Conservation (phyloP, 1,140 invertebrate species). For the Drosophila pseudoananassae region DNA sequence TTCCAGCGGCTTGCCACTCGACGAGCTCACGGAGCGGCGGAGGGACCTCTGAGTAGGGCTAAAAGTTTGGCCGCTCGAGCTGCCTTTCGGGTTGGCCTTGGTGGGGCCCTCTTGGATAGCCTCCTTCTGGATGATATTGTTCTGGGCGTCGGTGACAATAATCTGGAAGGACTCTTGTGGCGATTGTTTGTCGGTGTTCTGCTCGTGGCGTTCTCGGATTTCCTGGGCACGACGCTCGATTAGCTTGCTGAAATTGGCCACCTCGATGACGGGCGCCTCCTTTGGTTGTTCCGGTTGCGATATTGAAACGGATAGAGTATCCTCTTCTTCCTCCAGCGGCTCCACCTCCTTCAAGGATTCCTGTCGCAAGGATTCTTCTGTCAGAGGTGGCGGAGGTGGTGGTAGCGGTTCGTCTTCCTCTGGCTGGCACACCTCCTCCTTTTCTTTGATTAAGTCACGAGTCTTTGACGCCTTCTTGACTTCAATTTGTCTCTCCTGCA, state of each 20-base stretch:
- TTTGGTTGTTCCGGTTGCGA: conserved; percentile 57
- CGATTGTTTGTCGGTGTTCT: not conserved
- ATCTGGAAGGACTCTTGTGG: conserved; percentile 62
- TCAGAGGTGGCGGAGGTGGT: conserved; percentile 57
- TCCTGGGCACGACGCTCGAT: conserved; percentile 78
- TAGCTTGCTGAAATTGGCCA: conserved; percentile 75
- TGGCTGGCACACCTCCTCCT: conserved; percentile 5
- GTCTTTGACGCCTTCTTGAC: conserved; percentile 15
- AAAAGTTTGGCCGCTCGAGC: conserved; percentile 9
- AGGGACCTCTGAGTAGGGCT: conserved; percentile 44
- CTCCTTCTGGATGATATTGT: conserved; percentile 78
- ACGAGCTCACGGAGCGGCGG: conserved; percentile 53
- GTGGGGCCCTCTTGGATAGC: conserved; percentile 52
- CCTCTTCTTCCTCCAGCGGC: conserved; percentile 14
- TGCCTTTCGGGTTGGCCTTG: conserved; percentile 14
- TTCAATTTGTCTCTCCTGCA: conserved; percentile 17
- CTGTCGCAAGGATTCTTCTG: conserved; percentile 13
- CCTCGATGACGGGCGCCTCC: conserved; percentile 68
- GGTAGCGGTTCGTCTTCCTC: conserved; percentile 54
- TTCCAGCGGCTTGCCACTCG: conserved; percentile 56
- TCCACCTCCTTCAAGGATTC: conserved; percentile 10
- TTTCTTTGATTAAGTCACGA: conserved; percentile 27
- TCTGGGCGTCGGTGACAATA: conserved; percentile 78
- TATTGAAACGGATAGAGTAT: conserved; percentile 37
- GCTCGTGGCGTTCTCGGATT: conserved; percentile 45